phyloP scores from a whole-genome alignment of 2,888 invertebrate species.

The Lypha dubia region DNA sequence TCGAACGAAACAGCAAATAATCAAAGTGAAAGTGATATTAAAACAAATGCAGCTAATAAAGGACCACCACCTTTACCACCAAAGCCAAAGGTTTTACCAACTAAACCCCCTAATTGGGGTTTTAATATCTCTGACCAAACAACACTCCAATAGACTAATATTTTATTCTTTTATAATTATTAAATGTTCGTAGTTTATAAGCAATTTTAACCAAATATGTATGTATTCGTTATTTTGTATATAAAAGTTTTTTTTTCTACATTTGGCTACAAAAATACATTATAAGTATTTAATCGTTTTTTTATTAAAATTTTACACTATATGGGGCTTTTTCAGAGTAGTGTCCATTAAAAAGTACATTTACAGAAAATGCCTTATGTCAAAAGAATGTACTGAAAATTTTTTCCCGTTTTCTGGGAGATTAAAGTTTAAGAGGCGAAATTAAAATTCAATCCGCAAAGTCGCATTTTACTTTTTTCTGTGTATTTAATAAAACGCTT shows the following conservation, averaged over 20 bases:
- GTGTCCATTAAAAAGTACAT: no score
- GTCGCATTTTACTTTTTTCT: no score
- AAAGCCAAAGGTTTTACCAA: constrained; percentile 88
- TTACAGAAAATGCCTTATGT: no score
- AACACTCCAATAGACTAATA: constrained; percentile 47
- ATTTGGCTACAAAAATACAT: constrained; percentile 32
- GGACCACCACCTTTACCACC: constrained; percentile 89
- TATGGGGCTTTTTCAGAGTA: no score
- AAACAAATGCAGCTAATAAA: constrained; percentile 75
- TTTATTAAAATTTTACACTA: no score
- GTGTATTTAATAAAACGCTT: no score
- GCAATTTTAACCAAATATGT: constrained; percentile 40
- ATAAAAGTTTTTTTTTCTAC: constrained; percentile 43
- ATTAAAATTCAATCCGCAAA: no score
- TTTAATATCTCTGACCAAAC: constrained; percentile 70
- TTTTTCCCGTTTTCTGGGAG: no score
- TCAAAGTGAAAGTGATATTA: constrained; percentile 49
- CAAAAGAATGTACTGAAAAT: no score
- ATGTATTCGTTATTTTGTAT: constrained; percentile 47
- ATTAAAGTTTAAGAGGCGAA: no score
- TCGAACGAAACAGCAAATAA: constrained; percentile 49
- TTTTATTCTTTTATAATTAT: constrained; percentile 17
- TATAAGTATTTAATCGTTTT: constrained; percentile 50
- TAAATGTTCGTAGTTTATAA: not conserved
- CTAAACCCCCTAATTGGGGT: constrained; percentile 86